These are phyloP conservation scores for Neomonachus schauinslandi DNA, from an alignment of 2,113 vertebrate genomes.

Conservation along the genomic window DNA sequence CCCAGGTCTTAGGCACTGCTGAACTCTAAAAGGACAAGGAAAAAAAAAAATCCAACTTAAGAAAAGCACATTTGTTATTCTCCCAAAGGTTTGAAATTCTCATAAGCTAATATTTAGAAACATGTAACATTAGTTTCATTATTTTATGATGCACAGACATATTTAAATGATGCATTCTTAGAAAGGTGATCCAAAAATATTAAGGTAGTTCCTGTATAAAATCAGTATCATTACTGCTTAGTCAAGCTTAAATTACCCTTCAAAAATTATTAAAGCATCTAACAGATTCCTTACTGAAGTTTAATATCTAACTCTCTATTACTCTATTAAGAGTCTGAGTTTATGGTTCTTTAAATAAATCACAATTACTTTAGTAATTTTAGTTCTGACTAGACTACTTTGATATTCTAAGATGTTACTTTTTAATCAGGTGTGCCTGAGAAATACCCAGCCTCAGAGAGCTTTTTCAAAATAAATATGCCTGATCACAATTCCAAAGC, in stretches of 20 bases:
- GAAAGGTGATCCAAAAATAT: conserved; percentile 16
- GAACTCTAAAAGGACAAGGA: conserved; percentile 88
- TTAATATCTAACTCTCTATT: conserved; percentile 44
- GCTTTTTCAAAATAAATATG: conserved; percentile 36
- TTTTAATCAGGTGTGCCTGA: not conserved
- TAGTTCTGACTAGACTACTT: not conserved
- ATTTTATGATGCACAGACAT: not conserved
- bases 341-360: conserved; percentile 56
- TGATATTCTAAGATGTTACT: conserved; percentile 1
- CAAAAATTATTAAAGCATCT: conserved; percentile 41
- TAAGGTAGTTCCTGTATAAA: not conserved
- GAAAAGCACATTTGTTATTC: conserved; percentile 17
- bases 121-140: not conserved
- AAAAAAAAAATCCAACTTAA: conserved; percentile 15
- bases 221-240: conserved; percentile 5
- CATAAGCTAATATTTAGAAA: conserved; percentile 46
- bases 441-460: not conserved
- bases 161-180: conserved; percentile 27
- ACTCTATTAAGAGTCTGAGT: not conserved
- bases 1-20: conserved; percentile 96
- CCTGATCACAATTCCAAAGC: not conserved
- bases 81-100: conserved; percentile 46
- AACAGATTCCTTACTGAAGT: not conserved
- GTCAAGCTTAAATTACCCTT: not conserved
- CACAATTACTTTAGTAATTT: conserved; percentile 40